phyloP scores from a whole-genome alignment of 1,140 invertebrate species.

The Drosophila navojoa region DNA sequence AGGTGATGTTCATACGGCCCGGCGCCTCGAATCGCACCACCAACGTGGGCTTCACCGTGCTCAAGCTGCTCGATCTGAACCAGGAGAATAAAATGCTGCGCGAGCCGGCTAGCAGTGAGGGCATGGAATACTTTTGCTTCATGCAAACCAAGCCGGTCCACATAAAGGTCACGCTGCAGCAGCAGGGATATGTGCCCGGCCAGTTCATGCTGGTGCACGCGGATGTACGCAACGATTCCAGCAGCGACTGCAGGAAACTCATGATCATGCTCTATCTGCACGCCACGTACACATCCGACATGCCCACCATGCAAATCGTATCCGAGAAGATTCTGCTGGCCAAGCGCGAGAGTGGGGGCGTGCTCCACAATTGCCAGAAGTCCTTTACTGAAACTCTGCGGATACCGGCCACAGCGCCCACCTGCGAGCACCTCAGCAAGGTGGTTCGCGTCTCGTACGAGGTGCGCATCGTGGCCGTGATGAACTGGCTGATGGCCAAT shows the following conservation, averaged over 20 bases:
- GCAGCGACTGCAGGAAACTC: constrained; percentile 84
- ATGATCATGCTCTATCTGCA: constrained; percentile 84
- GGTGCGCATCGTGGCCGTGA: constrained; percentile 69
- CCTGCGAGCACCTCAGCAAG: constrained; percentile 84
- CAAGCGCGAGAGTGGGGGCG: constrained; percentile 67
- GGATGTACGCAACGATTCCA: constrained; percentile 83
- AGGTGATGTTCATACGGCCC: constrained; percentile 67
- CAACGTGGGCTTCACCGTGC: constrained; percentile 77
- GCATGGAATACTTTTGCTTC: constrained; percentile 72
- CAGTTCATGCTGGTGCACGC: constrained; percentile 74
- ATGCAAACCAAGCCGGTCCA: constrained; percentile 62
- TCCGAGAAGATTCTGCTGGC: constrained; percentile 74
- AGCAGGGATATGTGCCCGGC: constrained; percentile 79
- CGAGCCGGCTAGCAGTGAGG: constrained; percentile 63
- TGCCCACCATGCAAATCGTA: constrained; percentile 84
- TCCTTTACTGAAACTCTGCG: constrained; percentile 69
- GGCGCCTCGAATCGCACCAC: constrained; percentile 74
- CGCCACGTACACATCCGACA: constrained; percentile 84
- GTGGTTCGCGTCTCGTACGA: constrained; percentile 77
- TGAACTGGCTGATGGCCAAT: constrained; percentile 78
- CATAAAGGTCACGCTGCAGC: constrained; percentile 67
- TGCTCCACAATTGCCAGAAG: constrained; percentile 49
- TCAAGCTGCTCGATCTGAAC: constrained; percentile 75
- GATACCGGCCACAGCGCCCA: constrained; percentile 75
- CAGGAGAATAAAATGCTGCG: constrained; percentile 62